Conservation (phyloP, 2,888 invertebrate genomes). For the Chalcis sispes region DNA sequence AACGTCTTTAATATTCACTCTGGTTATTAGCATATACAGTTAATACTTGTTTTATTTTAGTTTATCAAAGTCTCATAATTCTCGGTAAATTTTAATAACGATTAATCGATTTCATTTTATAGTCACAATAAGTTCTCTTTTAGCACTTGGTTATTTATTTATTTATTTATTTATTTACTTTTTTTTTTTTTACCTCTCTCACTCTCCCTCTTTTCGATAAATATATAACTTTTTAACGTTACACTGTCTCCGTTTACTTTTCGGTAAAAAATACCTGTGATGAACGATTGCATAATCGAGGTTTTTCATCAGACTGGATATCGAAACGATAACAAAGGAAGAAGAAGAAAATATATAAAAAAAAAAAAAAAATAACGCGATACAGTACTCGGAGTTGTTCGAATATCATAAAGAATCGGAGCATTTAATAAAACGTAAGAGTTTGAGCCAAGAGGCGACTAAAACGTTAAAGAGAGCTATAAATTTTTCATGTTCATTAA, state of each 20-base stretch:
- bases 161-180: no score
- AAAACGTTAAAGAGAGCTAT: slow-evolving; percentile 9
- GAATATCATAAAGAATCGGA: neutral
- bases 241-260: neutral
- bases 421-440: neutral
- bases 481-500: neutral
- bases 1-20: slow-evolving; percentile 36
- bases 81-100: slow-evolving; percentile 42
- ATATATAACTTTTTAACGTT: slow-evolving; percentile 33
- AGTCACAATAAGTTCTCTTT: slow-evolving; percentile 28
- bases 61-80: slow-evolving; percentile 35
- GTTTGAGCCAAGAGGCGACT: neutral
- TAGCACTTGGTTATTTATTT: slow-evolving; percentile 24
- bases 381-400: no score
- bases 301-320: no score
- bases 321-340: no score
- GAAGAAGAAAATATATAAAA: no score
- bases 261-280: neutral
- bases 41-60: slow-evolving; percentile 13
- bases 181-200: neutral
- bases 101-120: slow-evolving; percentile 35
- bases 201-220: slow-evolving; percentile 14
- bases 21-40: slow-evolving; percentile 9
- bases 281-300: no score
- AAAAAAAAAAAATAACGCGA: no score